A percentile compares a stretch with the other conserved stretches of the same genome.
Conservation (phyloP, 2,797 vertebrate species). For the Enteromius mattozi region DNA sequence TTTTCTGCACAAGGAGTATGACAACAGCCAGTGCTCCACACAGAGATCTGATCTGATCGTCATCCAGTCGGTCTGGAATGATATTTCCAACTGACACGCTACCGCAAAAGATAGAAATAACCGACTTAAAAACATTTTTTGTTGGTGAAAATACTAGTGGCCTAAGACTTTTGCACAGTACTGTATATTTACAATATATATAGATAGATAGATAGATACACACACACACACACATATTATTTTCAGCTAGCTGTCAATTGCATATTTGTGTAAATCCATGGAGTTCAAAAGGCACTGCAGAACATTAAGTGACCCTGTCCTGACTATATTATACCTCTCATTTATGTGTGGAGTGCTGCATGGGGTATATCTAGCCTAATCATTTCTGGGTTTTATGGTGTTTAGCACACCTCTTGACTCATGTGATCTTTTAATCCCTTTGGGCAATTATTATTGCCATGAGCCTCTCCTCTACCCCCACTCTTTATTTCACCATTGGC, state of each 20-base stretch:
- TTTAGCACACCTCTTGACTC: constrained; percentile 64
- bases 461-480: constrained; percentile 36
- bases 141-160: too few species aligned
- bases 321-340: constrained; percentile 37
- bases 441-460: constrained; percentile 54
- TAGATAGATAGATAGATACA: too few species aligned
- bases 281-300: not conserved
- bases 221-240: not conserved
- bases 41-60: too few species aligned
- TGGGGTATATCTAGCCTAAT: constrained; percentile 62
- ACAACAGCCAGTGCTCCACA: too few species aligned
- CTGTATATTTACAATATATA: too few species aligned
- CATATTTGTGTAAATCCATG: not conserved
- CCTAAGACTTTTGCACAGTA: too few species aligned
- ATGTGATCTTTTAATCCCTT: constrained; percentile 68
- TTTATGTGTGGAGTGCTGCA: constrained; percentile 39
- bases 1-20: too few species aligned
- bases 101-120: too few species aligned
- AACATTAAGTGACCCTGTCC: not conserved
- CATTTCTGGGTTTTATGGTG: constrained; percentile 59
- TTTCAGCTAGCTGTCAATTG: not conserved
- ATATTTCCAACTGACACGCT: too few species aligned
- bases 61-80: too few species aligned
- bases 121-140: too few species aligned
- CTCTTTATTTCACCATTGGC: constrained; percentile 40